Evolutionary conservation across 2,797 vertebrate genomes (phyloP).

Genomic region (Martes flavigula): DNA sequence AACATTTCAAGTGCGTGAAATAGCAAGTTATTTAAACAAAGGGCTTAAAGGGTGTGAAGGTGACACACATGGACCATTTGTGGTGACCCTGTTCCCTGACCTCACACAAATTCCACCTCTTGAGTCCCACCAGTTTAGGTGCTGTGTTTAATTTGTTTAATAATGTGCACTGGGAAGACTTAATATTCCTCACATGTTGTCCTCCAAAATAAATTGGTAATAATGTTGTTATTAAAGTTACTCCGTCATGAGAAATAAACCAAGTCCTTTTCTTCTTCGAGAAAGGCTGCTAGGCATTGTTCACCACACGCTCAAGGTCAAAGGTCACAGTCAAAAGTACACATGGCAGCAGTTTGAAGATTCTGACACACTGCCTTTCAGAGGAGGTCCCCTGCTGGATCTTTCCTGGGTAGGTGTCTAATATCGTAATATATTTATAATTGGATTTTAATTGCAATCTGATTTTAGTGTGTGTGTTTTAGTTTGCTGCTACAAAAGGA

Average conservation of each 20-base stretch:
- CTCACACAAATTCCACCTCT: background rate
- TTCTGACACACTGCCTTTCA: conserved; percentile 66
- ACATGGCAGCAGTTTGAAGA: conserved; percentile 51
- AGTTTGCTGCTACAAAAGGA: conserved; percentile 58
- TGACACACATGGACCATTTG: background rate
- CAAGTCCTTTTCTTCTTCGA: conserved; percentile 43
- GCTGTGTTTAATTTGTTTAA: conserved; percentile 65
- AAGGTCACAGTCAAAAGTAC: conserved; percentile 53
- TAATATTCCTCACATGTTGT: conserved; percentile 64
- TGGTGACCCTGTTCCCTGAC: background rate
- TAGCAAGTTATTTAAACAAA: background rate
- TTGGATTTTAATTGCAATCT: conserved; percentile 74
- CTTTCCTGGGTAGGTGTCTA: conserved; percentile 64
- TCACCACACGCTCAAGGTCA: conserved; percentile 49
- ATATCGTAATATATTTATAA: conserved; percentile 70
- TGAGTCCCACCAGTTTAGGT: conserved; percentile 1
- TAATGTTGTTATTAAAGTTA: conserved; percentile 60
- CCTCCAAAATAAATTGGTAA: conserved; percentile 61
- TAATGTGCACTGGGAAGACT: conserved; percentile 62
- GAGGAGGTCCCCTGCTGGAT: conserved; percentile 59
- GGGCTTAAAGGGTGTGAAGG: background rate
- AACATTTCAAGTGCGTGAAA: background rate
- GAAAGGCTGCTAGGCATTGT: conserved; percentile 48
- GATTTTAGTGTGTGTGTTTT: conserved; percentile 66
- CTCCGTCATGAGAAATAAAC: conserved; percentile 55